Evolutionary conservation across 2,113 vertebrate genomes (phyloP), one percentile per base, ranked within the genome.

Genomic region (Lagenorhynchus albirostris): DNA sequence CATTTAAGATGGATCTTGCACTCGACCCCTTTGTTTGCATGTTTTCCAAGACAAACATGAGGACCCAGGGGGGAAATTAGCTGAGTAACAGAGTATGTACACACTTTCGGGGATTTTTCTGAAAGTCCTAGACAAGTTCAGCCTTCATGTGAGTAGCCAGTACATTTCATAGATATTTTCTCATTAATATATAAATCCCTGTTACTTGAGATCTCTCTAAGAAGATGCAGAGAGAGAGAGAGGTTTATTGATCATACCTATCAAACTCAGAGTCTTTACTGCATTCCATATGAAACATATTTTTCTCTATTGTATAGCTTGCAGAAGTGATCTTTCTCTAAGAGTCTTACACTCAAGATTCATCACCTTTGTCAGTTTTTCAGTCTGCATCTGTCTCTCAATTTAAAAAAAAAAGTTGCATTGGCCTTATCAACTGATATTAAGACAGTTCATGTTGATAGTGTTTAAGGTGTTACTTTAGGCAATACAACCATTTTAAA

Each of bases 11-110:
- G 14, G 5, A 53, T 68, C 1, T 8, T 74, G 23, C 21, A 2
- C 8, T 20, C 3, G 0, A 77, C 26, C 17, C 23, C 2, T 96
- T 62, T 65, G 55, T 88, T 89, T 47, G 29, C 26, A 18, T 85
- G 65, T 92, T 97, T 91, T 65, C 53, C 76, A 76, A 84, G 81
- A 82, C n/a, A 84, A 47, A 50, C 15, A 25, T 10, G 65, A 76
- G 23, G 7, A 21, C 6, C 11, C 25, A 26, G 36, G 8, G 93
- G n/a, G 65, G 25, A 88, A 76, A 87, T 92, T 38, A 71, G 47
- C 20, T 12, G 29, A 55, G 3, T 73, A 68, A 12, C 11, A 38
- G 11, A 67, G 13, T n/a, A 25, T 83, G 6, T 20, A 13, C 8
- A 65, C 12, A 62, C 4, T 38, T 21, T 10, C 17, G 26, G 62